Evolutionary conservation across 2,888 invertebrate genomes (phyloP).

Genomic region (Lithosia quadra): DNA sequence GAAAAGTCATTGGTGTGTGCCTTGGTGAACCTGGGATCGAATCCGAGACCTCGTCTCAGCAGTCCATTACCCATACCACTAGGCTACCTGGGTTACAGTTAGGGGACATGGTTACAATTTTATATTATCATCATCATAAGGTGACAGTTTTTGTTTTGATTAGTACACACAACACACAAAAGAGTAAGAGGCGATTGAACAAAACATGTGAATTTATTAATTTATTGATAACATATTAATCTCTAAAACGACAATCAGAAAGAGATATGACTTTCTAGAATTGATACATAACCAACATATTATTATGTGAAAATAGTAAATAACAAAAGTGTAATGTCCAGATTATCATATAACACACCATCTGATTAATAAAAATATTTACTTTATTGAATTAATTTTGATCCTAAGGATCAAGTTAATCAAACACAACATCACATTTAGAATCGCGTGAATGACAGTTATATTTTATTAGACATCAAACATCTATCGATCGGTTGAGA

Average conservation of each 20-base stretch:
- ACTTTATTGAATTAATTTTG: slow-evolving; percentile 13
- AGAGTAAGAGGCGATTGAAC: slow-evolving; percentile 29
- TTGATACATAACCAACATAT: slow-evolving; percentile 40
- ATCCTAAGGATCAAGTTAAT: slow-evolving; percentile 15
- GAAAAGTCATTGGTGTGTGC: too few species aligned
- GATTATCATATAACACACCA: slow-evolving; percentile 22
- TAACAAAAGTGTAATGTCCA: slow-evolving; percentile 37
- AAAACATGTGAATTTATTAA: slow-evolving; percentile 46
- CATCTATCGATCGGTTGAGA: slow-evolving; percentile 33
- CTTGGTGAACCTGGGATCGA: too few species aligned
- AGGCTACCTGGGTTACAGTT: too few species aligned
- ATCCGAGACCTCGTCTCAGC: too few species aligned
- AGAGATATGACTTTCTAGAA: slow-evolving; percentile 39
- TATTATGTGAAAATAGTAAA: slow-evolving; percentile 21
- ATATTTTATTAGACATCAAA: slow-evolving; percentile 32
- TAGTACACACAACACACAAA: neutral
- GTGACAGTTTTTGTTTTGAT: too few species aligned
- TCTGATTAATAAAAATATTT: slow-evolving; percentile 23
- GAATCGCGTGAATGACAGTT: slow-evolving; percentile 28
- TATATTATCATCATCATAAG: too few species aligned
- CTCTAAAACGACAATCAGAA: slow-evolving; percentile 52
- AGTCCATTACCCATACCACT: too few species aligned
- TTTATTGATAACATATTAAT: slow-evolving; percentile 54
- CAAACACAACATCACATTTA: slow-evolving; percentile 29
- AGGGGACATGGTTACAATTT: too few species aligned